Percentiles rank a stretch among this genome's conserved stretches.
Evolutionary conservation across 1,140 invertebrate genomes (phyloP).

Genomic region (Hycleus cichorii): DNA sequence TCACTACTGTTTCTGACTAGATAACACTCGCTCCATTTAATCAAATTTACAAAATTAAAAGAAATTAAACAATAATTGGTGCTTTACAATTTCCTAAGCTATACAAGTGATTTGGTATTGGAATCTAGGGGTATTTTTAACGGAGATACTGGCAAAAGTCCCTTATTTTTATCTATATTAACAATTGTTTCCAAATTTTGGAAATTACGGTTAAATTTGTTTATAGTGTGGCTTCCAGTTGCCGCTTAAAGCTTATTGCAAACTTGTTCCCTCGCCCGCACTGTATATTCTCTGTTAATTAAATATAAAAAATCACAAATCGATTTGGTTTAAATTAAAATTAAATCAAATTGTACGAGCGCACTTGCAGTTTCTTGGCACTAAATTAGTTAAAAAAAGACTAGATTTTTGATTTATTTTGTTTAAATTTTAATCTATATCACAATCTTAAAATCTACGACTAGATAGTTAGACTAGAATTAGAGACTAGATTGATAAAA

Average conservation of each 20-base stretch:
- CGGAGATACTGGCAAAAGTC: too few species aligned
- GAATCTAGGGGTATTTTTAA: too few species aligned
- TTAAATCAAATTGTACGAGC: background rate
- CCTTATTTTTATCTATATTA: too few species aligned
- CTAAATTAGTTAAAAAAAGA: background rate
- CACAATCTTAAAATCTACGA: conserved; percentile 4
- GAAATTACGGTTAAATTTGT: conserved; percentile 6
- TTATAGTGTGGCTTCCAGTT: conserved; percentile 33
- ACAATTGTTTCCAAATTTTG: too few species aligned
- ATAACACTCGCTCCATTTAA: conserved; percentile 18
- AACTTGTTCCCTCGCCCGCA: conserved; percentile 40
- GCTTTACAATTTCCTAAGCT: too few species aligned
- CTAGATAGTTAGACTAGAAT: conserved; percentile 7
- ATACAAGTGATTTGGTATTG: too few species aligned
- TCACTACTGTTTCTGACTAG: conserved; percentile 24
- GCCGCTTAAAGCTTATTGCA: conserved; percentile 41
- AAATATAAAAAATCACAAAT: too few species aligned
- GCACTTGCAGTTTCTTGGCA: background rate
- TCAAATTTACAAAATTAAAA: conserved; percentile 5
- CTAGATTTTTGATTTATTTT: conserved; percentile 2
- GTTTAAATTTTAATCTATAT: conserved; percentile 11
- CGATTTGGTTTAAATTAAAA: too few species aligned
- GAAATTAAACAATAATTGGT: conserved; percentile 6
- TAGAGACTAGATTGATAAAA: conserved; percentile 1
- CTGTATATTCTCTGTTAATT: conserved; percentile 5